Evolutionary conservation across 2,113 vertebrate genomes (phyloP), one percentile per base, ranked within the genome.

Genomic region (Nerophis lumbriciformis): DNA sequence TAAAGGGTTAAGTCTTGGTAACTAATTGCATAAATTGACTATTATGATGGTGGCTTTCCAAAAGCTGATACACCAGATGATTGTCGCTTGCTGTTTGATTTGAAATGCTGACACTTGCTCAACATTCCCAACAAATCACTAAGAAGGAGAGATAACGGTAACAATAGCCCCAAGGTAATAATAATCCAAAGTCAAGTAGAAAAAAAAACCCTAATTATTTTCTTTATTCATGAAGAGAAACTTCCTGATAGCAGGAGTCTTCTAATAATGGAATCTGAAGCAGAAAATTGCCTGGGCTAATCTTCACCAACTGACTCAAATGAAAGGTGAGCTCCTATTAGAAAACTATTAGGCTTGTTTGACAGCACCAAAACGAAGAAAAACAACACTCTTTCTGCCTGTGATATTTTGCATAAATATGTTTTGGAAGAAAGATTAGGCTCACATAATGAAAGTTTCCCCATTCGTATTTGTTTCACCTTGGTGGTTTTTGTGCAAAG

Each of bases 281-380:
- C 88, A 89, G 87, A 89, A 89, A 89, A 90, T 89, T 88, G 86
- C 84, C 84, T 89, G 63, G 35, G 69, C 78, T 83, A 87, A 85
- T 87, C 82, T 80, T 69, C 59, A 69, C 71, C 80, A 77, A 80
- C 72, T 83, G 77, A 84, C 76, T 82, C 76, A 85, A 88, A 87
- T 88, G 85, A 87, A 82, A 89, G 84, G 82, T 85, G 84, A 88
- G 85, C 79, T 86, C 83, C 78, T 88, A 85, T 88, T 87, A 87
- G 81, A 85, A 89, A 87, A 83, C 84, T 79, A 85, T 89, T 85
- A 83, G 76, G 76, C 84, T 80, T 83, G 76, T 82, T 79, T 77
- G 79, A 84, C 79, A 70, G 79, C 70, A 64, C 48, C 54, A 48
- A 75, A 61, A 66, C 61, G 68, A 28, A 70, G 58, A 51, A 79